phyloP scores from a whole-genome alignment of 2,888 invertebrate species.

The Caenorhabditis japonica region DNA sequence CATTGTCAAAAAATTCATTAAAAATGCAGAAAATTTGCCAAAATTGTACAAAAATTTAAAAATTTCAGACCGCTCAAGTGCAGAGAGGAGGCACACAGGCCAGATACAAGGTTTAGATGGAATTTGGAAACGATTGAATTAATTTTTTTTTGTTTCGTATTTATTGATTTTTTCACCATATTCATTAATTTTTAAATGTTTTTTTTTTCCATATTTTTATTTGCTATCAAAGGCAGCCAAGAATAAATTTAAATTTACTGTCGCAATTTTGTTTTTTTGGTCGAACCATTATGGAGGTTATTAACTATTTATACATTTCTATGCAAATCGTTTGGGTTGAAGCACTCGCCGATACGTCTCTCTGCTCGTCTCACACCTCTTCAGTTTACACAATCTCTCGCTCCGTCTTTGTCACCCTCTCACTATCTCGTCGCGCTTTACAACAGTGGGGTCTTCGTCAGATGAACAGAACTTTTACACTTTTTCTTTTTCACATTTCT shows the following conservation, averaged over 20 bases:
- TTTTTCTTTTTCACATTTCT: background rate
- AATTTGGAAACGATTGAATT: background rate
- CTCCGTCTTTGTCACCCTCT: background rate
- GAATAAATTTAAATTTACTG: too few relatives aligned
- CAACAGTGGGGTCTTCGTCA: too few relatives aligned
- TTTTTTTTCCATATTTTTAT: background rate
- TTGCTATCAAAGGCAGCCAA: too few relatives aligned
- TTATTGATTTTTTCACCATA: background rate
- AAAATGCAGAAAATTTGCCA: background rate
- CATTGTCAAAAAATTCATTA: too few relatives aligned
- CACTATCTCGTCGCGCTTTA: too few relatives aligned
- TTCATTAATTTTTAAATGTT: background rate
- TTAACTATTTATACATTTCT: too few relatives aligned
- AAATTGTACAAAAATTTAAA: background rate
- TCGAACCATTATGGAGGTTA: too few relatives aligned
- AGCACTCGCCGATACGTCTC: background rate
- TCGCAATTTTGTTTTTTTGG: too few relatives aligned
- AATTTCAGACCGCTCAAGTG: conserved; percentile 51
- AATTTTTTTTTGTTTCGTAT: conserved; percentile 1
- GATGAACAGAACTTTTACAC: too few relatives aligned
- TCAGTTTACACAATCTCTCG: background rate
- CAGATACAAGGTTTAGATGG: conserved; percentile 40
- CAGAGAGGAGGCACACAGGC: conserved; percentile 48
- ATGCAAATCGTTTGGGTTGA: too few relatives aligned
- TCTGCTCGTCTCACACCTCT: conserved; percentile 2